Percentiles rank a stretch among this genome's conserved stretches.
phyloP scores from a whole-genome alignment of 1,140 invertebrate species.

The Lethocerus indicus region DNA sequence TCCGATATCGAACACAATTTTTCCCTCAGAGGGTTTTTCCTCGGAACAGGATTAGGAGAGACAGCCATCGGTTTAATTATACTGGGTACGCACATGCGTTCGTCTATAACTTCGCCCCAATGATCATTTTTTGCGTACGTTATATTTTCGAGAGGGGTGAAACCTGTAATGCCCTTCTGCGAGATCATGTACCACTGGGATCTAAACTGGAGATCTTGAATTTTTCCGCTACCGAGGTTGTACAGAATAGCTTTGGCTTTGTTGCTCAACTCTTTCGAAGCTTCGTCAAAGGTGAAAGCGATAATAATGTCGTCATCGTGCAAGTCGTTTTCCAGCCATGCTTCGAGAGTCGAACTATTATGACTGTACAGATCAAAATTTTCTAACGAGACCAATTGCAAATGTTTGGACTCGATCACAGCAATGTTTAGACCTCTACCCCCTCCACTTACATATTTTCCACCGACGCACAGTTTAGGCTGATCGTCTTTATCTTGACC shows the following conservation, averaged over 20 bases:
- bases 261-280: constrained; percentile 20
- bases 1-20: constrained; percentile 25
- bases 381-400: constrained; percentile 16
- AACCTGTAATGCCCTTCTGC: constrained; percentile 34
- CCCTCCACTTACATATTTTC: constrained; percentile 23
- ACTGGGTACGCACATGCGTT: constrained; percentile 20
- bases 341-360: constrained; percentile 18
- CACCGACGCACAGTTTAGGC: constrained; percentile 30
- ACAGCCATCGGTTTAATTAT: constrained; percentile 18
- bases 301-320: constrained; percentile 19
- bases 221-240: constrained; percentile 27
- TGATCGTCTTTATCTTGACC: constrained; percentile 27
- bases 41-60: constrained; percentile 24
- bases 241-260: constrained; percentile 19
- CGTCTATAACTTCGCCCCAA: constrained; percentile 20
- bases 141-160: constrained; percentile 32
- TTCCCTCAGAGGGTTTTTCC: constrained; percentile 24
- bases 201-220: constrained; percentile 35
- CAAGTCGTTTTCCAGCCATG: constrained; percentile 16
- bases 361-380: constrained; percentile 21
- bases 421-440: constrained; percentile 21
- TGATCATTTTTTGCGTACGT: constrained; percentile 19
- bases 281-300: constrained; percentile 21
- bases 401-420: constrained; percentile 17
- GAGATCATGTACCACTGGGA: constrained; percentile 38